Evolutionary conservation across 35 echinoderm and acorn worm species (phyloP).

Genomic region (Apostichopus californicus): DNA sequence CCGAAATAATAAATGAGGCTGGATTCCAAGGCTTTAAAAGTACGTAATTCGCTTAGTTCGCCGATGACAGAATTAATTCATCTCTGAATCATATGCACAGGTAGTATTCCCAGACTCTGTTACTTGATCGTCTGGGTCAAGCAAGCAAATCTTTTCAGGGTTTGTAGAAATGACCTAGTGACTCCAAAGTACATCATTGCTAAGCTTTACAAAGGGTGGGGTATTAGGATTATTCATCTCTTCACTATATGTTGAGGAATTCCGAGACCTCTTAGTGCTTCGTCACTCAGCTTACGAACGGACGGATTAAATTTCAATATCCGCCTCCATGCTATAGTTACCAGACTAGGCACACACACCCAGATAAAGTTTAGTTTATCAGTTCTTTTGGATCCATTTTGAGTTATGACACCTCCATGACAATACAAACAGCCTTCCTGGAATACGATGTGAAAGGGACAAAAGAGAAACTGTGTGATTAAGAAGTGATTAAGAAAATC

Average conservation of each 20-base stretch:
- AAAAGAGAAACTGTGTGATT: not conserved
- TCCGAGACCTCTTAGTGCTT: not conserved
- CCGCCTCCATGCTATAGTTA: constrained; percentile 72
- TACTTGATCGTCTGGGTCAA: too few species aligned
- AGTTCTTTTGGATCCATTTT: constrained; percentile 62
- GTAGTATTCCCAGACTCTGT: too few species aligned
- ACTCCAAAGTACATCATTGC: too few species aligned
- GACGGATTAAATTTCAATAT: constrained; percentile 36
- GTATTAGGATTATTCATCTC: not conserved
- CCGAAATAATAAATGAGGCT: too few species aligned
- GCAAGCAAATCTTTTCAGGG: too few species aligned
- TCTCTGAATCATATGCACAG: too few species aligned
- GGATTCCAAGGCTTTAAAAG: too few species aligned
- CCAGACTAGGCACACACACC: constrained; percentile 68
- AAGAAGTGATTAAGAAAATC: too few species aligned
- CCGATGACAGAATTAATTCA: too few species aligned
- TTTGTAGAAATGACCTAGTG: too few species aligned
- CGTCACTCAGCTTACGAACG: not conserved
- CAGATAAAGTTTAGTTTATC: constrained; percentile 75
- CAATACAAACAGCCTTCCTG: constrained; percentile 90
- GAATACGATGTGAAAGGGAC: not conserved
- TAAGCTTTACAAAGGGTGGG: too few species aligned
- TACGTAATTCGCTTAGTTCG: too few species aligned
- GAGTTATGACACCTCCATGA: constrained; percentile 83
- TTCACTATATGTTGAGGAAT: constrained; percentile 40